phyloP scores from a whole-genome alignment of 2,113 vertebrate genomes.

The Brachyhypopomus occidentalis region DNA sequence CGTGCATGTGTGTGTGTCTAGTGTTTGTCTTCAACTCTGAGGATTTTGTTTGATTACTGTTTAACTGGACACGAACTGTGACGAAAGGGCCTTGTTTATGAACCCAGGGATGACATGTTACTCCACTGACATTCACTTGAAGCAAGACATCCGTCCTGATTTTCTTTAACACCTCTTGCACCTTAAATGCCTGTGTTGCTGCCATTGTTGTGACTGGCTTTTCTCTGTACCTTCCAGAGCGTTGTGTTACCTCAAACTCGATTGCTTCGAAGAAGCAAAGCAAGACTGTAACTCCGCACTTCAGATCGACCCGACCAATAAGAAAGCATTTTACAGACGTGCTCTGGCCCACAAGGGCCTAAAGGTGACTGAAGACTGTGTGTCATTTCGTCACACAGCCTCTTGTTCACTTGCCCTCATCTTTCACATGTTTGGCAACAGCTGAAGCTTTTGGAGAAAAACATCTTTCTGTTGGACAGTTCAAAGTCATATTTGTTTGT shows the following conservation, averaged over 20 bases:
- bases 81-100: no score
- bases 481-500: no score
- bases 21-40: no score
- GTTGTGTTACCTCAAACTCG: constrained; percentile 88
- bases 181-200: background rate
- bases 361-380: constrained; percentile 72
- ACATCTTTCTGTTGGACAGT: no score
- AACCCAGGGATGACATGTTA: no score
- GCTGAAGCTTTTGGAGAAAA: no score
- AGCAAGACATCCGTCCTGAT: no score
- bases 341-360: constrained; percentile 91
- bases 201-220: background rate
- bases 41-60: no score
- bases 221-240: constrained; percentile 74
- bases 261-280: constrained; percentile 85
- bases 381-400: background rate
- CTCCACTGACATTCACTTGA: no score
- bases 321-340: constrained; percentile 91
- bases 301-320: constrained; percentile 80
- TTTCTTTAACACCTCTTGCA: no score
- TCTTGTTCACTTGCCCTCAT: background rate
- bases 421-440: background rate
- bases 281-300: constrained; percentile 88
- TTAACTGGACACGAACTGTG: no score
- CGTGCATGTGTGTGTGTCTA: no score